phyloP scores from a whole-genome alignment of 1,140 invertebrate species.

The Zaprionus taronus region DNA sequence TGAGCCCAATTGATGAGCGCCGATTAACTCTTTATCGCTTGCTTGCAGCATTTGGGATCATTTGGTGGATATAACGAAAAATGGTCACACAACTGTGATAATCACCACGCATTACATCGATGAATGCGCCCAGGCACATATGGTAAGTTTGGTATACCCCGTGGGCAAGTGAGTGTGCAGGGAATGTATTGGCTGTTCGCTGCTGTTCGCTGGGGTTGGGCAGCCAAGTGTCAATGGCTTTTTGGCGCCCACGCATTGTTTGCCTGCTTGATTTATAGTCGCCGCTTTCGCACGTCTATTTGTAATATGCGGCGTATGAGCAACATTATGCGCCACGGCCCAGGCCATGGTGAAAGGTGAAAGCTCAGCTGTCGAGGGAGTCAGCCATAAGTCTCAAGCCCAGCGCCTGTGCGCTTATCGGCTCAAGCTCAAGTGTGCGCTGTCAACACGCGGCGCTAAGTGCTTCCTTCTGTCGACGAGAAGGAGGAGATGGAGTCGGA shows the following conservation, averaged over 20 bases:
- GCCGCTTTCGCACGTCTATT: conserved; percentile 60
- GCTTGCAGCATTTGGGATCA: conserved; percentile 95
- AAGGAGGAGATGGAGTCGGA: background rate
- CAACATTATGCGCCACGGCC: conserved; percentile 63
- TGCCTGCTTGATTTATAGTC: conserved; percentile 71
- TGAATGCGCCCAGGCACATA: conserved; percentile 95
- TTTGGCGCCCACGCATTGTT: conserved; percentile 74
- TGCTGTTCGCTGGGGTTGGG: background rate
- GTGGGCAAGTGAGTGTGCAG: background rate
- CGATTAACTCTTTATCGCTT: conserved; percentile 55
- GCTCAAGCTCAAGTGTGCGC: conserved; percentile 64
- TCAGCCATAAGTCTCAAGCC: conserved; percentile 34
- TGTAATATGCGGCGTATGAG: conserved; percentile 76
- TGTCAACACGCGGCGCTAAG: conserved; percentile 78
- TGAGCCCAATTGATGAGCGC: background rate
- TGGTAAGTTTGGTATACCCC: conserved; percentile 86
- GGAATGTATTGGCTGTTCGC: background rate
- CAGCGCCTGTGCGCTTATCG: conserved; percentile 54
- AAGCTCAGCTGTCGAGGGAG: conserved; percentile 66
- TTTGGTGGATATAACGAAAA: conserved; percentile 93
- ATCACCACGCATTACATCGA: conserved; percentile 99
- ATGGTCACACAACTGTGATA: conserved; percentile 95
- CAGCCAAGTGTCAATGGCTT: conserved; percentile 70
- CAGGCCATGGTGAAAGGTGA: conserved; percentile 55
- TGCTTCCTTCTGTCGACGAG: conserved; percentile 58